phyloP scores from a whole-genome alignment of 2,113 vertebrate species.

The Leptobrachium ailaonicum region DNA sequence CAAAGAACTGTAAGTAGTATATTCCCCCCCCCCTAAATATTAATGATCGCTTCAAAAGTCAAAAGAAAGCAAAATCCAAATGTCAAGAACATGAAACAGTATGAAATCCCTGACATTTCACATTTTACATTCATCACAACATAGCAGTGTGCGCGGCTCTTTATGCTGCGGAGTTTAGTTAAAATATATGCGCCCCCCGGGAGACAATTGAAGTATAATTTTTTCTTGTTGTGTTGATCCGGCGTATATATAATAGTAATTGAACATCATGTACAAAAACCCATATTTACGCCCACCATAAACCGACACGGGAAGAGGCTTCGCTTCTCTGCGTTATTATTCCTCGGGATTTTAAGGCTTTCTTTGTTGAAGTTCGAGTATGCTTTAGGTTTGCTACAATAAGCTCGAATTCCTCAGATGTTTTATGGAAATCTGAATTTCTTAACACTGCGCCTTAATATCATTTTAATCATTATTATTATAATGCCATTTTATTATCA shows the following conservation, averaged over 20 bases:
- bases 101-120: constrained; percentile 26
- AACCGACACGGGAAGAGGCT: too few relatives aligned
- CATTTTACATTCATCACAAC: constrained; percentile 34
- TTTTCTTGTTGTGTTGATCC: constrained; percentile 11
- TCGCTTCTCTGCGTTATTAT: too few relatives aligned
- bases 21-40: background rate
- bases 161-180: constrained; percentile 2
- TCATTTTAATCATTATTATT: too few relatives aligned
- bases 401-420: too few relatives aligned
- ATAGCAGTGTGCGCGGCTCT: background rate
- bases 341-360: too few relatives aligned
- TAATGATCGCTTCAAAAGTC: constrained; percentile 12
- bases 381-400: too few relatives aligned
- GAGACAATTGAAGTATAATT: constrained; percentile 12
- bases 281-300: too few relatives aligned
- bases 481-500: too few relatives aligned
- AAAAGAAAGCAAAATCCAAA: constrained; percentile 19
- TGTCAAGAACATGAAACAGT: constrained; percentile 34
- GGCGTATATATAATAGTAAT: constrained; percentile 1
- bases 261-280: constrained; percentile 8
- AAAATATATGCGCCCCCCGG: constrained; percentile 6
- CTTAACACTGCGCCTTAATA: too few relatives aligned
- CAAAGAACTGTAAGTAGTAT: constrained; percentile 27
- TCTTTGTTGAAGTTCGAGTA: too few relatives aligned
- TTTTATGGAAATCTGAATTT: too few relatives aligned